These are phyloP conservation scores for Lepas anatifera DNA, from an alignment of 2,888 invertebrate species.

Conservation along the genomic window DNA sequence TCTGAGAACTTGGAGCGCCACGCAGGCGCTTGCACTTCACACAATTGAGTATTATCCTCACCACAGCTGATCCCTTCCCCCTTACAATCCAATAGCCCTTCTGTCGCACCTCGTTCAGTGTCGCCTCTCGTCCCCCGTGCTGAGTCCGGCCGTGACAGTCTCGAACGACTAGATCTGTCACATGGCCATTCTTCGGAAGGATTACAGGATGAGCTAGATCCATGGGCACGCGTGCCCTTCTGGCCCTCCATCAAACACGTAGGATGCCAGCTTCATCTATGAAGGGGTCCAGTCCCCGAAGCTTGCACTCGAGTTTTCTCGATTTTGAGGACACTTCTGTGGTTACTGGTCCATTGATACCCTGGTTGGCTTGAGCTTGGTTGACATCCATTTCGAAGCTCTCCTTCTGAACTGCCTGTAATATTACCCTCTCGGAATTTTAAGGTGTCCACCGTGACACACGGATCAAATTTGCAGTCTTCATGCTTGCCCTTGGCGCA, in stretches of 20 bases:
- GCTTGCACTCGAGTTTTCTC: not conserved
- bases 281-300: not conserved
- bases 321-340: not conserved
- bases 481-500: no score
- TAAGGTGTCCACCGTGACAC: not conserved
- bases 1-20: not conserved
- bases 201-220: not conserved
- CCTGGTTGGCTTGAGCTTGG: not conserved
- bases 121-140: not conserved
- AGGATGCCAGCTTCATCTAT: not conserved
- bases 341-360: not conserved
- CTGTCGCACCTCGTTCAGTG: not conserved
- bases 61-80: not conserved
- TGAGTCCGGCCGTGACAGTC: not conserved
- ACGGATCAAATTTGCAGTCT: no score
- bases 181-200: not conserved
- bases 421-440: not conserved
- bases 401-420: not conserved
- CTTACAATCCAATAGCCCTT: not conserved
- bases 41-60: not conserved
- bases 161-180: not conserved
- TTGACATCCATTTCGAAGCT: not conserved
- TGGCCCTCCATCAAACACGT: not conserved
- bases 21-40: not conserved
- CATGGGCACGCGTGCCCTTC: not conserved